Conservation (phyloP, 2,797 vertebrate species). For the Spheniscus humboldti region DNA sequence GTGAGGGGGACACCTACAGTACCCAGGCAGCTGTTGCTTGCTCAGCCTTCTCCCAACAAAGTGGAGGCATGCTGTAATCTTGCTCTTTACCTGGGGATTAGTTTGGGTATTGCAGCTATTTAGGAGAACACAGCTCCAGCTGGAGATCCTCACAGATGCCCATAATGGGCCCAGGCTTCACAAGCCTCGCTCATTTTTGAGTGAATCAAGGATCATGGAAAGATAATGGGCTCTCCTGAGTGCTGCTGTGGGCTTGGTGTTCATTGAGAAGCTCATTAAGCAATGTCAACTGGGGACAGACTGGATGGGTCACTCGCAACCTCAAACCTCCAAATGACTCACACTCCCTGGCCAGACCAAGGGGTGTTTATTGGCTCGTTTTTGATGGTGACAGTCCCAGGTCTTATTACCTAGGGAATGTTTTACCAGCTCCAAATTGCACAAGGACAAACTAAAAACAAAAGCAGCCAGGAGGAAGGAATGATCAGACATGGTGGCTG, state of each 20-base stretch:
- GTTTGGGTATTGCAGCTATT: not conserved
- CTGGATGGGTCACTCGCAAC: not conserved
- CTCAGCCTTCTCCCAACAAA: not conserved
- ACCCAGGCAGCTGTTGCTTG: not conserved
- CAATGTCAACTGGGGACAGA: not conserved
- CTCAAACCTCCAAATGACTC: not conserved
- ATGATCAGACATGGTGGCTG: not conserved
- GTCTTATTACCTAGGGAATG: not conserved
- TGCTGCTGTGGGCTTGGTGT: not conserved
- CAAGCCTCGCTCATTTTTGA: fast-evolving
- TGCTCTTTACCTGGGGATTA: not conserved
- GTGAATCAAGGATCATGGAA: not conserved
- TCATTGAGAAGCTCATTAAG: not conserved
- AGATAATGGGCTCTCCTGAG: not conserved
- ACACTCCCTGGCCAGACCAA: not conserved
- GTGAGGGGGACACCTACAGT: not conserved
- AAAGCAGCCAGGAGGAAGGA: not conserved
- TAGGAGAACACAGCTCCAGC: not conserved
- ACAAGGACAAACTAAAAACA: not conserved
- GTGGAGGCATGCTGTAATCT: not conserved
- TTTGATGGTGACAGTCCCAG: not conserved
- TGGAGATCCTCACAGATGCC: not conserved
- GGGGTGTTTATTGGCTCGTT: not conserved
- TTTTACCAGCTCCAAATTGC: not conserved
- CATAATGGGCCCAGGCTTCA: not conserved